These are phyloP conservation scores for Leptopilina syphax DNA, from an alignment of 2,888 invertebrate genomes.

Conservation along the genomic window DNA sequence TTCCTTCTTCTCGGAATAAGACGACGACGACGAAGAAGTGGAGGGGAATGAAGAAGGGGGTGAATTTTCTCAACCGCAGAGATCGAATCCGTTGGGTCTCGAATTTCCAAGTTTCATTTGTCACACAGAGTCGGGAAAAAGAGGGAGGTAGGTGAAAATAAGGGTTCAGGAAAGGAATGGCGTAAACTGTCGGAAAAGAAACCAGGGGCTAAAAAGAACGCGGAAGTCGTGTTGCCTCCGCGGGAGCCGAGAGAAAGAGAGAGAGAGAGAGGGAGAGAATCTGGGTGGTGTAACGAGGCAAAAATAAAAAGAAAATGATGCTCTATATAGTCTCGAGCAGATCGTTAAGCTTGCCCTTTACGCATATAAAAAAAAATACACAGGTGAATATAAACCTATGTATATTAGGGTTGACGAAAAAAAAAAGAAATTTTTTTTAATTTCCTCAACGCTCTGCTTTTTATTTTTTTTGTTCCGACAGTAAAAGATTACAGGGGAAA, in stretches of 20 bases:
- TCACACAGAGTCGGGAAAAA: constrained; percentile 21
- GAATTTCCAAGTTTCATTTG: constrained; percentile 41
- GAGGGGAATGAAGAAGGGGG: background rate
- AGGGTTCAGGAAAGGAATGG: constrained; percentile 37
- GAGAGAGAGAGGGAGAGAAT: constrained; percentile 20
- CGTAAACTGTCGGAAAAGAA: constrained; percentile 25
- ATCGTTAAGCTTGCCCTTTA: constrained; percentile 24
- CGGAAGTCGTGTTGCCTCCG: constrained; percentile 48
- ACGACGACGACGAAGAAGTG: too few relatives aligned
- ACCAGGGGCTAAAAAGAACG: constrained; percentile 46
- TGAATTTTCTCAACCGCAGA: constrained; percentile 37
- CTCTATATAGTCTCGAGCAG: constrained; percentile 19
- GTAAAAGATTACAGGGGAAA: too few relatives aligned
- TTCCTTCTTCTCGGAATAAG: background rate
- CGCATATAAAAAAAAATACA: background rate
- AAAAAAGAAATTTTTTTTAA: too few relatives aligned
- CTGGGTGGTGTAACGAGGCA: constrained; percentile 49
- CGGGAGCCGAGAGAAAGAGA: constrained; percentile 42
- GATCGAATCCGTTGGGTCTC: constrained; percentile 36
- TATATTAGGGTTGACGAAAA: too few relatives aligned
- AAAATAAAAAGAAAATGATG: constrained; percentile 46
- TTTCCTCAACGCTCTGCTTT: too few relatives aligned
- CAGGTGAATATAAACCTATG: too few relatives aligned
- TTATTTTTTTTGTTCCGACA: too few relatives aligned
- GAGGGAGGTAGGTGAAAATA: background rate